Conservation (phyloP, 2,113 vertebrate genomes). For the Formicarius rufipectus region DNA sequence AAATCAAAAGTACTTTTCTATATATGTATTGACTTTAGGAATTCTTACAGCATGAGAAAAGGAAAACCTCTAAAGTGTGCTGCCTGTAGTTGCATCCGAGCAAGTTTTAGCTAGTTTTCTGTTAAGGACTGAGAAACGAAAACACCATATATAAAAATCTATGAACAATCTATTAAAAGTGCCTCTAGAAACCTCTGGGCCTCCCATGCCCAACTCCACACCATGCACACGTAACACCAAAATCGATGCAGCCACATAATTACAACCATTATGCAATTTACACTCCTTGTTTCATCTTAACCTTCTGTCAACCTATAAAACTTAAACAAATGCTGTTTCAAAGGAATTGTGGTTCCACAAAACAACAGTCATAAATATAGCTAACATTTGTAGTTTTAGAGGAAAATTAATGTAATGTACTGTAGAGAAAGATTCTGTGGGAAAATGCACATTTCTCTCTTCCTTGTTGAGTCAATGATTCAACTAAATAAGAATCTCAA, state of each 20-base stretch:
- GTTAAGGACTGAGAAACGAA: neutral
- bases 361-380: neutral
- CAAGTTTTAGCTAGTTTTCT: conserved; percentile 2
- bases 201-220: neutral
- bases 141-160: neutral
- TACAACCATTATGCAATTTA: conserved; percentile 65
- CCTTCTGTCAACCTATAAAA: conserved; percentile 50
- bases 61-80: neutral
- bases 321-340: conserved; percentile 43
- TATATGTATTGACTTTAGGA: neutral
- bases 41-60: neutral
- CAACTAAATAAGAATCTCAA: conserved; percentile 21
- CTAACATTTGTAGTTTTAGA: conserved; percentile 30
- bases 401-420: neutral
- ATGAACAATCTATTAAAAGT: conserved; percentile 3
- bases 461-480: conserved; percentile 19
- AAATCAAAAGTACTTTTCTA: neutral
- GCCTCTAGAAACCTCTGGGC: conserved; percentile 35
- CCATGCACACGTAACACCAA: neutral
- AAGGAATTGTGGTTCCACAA: conserved; percentile 34
- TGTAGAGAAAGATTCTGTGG: neutral
- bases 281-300: conserved; percentile 45
- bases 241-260: conserved; percentile 62
- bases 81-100: neutral
- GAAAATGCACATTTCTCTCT: neutral